Evolutionary conservation across 2,888 invertebrate genomes (phyloP), one percentile per base, ranked within the genome.

Genomic region (Drosophila kambysellisi): DNA sequence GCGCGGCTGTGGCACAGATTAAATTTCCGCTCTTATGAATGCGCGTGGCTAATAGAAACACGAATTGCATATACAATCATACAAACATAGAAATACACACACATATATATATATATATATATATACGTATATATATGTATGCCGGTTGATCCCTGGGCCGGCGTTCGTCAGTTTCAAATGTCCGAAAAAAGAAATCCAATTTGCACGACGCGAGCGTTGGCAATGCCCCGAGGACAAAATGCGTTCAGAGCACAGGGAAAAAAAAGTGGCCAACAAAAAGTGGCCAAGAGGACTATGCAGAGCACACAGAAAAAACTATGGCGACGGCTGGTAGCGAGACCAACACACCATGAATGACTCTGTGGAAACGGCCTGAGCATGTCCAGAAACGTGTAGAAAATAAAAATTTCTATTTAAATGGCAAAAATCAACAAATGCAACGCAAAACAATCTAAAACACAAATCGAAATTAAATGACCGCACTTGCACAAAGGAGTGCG

Each of bases 391-490:
- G 87, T 87, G 87, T 88, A 79, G 81, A 87, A 87, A 89, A 87
- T 87, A 87, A 87, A 87, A 88, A 87, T 87, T 87, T 87, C 86
- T 87, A 87, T 87, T 87, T 87, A 87, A 87, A 87, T 87, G 87
- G 87, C 89, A 89, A 88, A 88, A 88, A 88, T 88, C 88, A 88
- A 88, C 90, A 88, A 88, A 88, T 88, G 89, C 88, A 88, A 88
- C 90, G 77, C 88, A 88, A 90, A 89, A 89, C 90, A 91, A 90
- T 91, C 91, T 89, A 91, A 91, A 91, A 91, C 89, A 91, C 91
- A 91, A 91, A 91, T 91, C 91, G 91, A 91, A 91, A 91, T 91
- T 91, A 91, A 91, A 91, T 91, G 91, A 91, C 91, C 91, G 84
- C 91, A 91, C 90, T 88, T 84, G 91, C 90, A 91, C 88, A 88